These are phyloP conservation scores for Ispidina lecontei DNA, from an alignment of 2,797 vertebrate species.

Conservation along the genomic window DNA sequence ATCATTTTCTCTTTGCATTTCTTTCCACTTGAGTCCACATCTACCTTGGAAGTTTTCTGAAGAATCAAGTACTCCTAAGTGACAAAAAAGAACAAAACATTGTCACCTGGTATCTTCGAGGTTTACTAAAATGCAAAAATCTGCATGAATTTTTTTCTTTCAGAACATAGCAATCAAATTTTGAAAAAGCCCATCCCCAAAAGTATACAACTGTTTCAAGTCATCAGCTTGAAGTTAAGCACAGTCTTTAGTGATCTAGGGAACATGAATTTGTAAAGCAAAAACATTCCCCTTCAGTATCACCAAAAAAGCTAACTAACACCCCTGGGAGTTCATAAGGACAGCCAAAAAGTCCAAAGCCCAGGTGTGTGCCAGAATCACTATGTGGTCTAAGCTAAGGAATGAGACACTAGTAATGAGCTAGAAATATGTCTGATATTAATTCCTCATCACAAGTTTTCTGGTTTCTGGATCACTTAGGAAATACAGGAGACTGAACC, in stretches of 20 bases:
- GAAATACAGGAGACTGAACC: neutral
- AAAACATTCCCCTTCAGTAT: neutral
- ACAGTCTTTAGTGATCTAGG: neutral
- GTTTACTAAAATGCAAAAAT: slow-evolving; percentile 14
- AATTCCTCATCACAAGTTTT: neutral
- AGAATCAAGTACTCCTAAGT: slow-evolving; percentile 85
- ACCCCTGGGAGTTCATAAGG: fast-evolving
- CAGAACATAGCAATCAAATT: neutral
- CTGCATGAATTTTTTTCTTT: neutral
- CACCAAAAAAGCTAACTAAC: neutral
- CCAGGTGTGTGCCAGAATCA: neutral
- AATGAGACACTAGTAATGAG: neutral
- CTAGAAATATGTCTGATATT: neutral
- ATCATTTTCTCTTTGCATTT: slow-evolving; percentile 92
- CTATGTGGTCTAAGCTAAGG: neutral
- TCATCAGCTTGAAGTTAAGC: neutral
- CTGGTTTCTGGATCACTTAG: neutral
- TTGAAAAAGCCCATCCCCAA: neutral
- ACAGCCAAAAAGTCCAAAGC: neutral
- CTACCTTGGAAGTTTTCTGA: slow-evolving; percentile 87
- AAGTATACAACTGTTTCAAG: neutral
- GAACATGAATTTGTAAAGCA: neutral
- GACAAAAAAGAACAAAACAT: slow-evolving; percentile 40
- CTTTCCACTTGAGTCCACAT: slow-evolving; percentile 88
- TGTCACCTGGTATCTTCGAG: neutral